Conservation (phyloP, 53 echinoderm and acorn worm genomes). For the Pentamera pediparva region DNA sequence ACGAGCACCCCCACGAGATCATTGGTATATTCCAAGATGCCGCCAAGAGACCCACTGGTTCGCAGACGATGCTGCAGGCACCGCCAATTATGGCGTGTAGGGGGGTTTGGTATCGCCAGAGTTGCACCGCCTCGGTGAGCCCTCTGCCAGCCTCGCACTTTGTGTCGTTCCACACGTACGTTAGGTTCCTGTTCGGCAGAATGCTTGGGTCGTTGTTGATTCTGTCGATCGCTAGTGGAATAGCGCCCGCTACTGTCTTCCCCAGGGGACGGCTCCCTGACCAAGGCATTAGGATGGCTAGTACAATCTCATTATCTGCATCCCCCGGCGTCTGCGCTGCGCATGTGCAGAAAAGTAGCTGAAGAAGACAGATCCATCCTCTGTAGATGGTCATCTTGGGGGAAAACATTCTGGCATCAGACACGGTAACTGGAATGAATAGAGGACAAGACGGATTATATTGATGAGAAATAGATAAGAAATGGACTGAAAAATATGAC, state of each 20-base stretch:
- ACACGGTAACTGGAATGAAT: not conserved
- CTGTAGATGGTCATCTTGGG: not conserved
- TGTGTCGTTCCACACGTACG: constrained; percentile 62
- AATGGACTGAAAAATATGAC: not conserved
- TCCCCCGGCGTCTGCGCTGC: too few relatives aligned
- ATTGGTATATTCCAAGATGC: constrained; percentile 71
- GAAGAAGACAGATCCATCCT: not conserved
- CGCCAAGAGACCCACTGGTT: constrained; percentile 62
- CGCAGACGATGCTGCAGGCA: constrained; percentile 62
- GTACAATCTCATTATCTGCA: constrained; percentile 25
- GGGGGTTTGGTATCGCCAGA: constrained; percentile 35
- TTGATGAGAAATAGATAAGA: not conserved
- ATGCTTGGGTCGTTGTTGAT: constrained; percentile 28
- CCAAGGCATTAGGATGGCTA: constrained; percentile 53
- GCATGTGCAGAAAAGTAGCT: too few relatives aligned
- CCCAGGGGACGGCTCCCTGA: constrained; percentile 50
- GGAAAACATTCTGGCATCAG: not conserved
- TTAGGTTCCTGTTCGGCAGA: constrained; percentile 37
- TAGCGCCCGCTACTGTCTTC: constrained; percentile 44
- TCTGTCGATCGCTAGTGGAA: constrained; percentile 42
- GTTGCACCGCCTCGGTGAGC: constrained; percentile 45
- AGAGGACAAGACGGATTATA: not conserved
- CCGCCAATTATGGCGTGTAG: constrained; percentile 65
- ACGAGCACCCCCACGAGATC: constrained; percentile 67
- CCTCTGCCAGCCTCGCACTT: constrained; percentile 46